Evolutionary conservation across 2,113 vertebrate genomes (phyloP), one percentile per base, ranked within the genome.

Genomic region (Cricetomys ansorgei): DNA sequence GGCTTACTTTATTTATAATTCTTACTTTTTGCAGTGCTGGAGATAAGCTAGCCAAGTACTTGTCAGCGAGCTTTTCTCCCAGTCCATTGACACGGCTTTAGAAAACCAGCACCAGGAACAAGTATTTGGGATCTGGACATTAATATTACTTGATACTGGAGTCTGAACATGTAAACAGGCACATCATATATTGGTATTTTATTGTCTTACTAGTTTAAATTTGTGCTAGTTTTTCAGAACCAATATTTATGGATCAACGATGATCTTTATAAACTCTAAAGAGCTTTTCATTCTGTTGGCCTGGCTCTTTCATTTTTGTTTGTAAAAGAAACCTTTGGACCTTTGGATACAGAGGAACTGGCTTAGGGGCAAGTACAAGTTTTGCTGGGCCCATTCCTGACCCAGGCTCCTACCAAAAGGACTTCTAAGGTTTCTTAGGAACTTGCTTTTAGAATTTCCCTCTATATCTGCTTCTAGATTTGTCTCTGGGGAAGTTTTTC

Each of bases 331-430:
- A 9, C 31, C 53, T 53, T 10, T 48, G 29, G 0, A 65, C 37
- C 93, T 75, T 19, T 5, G 29, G 92, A 84, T 65, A 79, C 19
- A 59, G 73, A 89, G 31, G 69, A 93, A 89, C 73, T 97, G 81
- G 72, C 89, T 96, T 94, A 88, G 93, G 48, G 19, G 25, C 43
- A 37, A 86, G 65, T 67, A 70, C 53, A 76, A 67, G 86, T 94
- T 93, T 45, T 79, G 15, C 70, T 64, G 23, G 50, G 48, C 92
- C 72, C 37, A 12, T 89, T 88, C 53, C 2, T 89, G 50, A 45
- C 57, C 48, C 1, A 0, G 40, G 6, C 89, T 53, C 92, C 50
- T 45, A 48, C 64, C 88, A 53, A 87, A n/a, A 93, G 6, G 16
- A 27, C 40, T 34, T 67, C 81, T 77, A 45, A 81, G 8, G 45